Base-by-base conservation (phyloP, 92 coral and sea anemone genomes). In the Zoanthus sansibaricus region DNA sequence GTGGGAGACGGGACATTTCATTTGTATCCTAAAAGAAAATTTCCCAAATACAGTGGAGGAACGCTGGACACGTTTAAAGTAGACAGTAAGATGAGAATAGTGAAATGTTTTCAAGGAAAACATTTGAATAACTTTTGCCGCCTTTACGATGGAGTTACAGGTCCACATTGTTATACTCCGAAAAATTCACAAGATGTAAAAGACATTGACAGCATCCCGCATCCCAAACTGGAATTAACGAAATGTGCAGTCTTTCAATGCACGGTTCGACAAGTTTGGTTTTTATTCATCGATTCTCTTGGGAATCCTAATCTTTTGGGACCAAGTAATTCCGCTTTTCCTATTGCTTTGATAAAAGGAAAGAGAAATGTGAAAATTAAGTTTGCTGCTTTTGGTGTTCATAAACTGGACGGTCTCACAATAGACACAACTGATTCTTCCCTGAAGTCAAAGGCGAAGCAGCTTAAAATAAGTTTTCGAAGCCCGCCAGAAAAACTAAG, bases 261-360 rank as follows among this genome's bases (percentile, higher is more conserved):
- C 70, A 97, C 98, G 2, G 96, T 97, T 6, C 88, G 98, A 47
- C 94, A 92, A 44, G 99, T 97, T 7, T 97, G 99, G 99, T 97
- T 97, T 54, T 72, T 97, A 42, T 94, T 97, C 79, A 91, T 93
- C 46, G 82, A 88, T 73, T 90, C 94, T 2, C 89, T 88, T 72
- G 98, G 94, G 0, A 67, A 91, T 33, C 94, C 98, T 9, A 88
- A 93, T 75, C 75, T 93, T 3, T 78, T 73, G 30, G 90, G 91
- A 33, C 90, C 92, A 12, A 95, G 93, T 77, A 83, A 89, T 13
- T 83, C 92, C 15, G 93, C 94, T 0, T 88, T 94, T 45, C 86
- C 91, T 68, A 92, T 97, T 49, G 80, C 87, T 21, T 84, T 93
- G n/a, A 89, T 95, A 72, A 67, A 90, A 54, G 98, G 98, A 21